These are phyloP conservation scores for Sciurus niger DNA, from an alignment of 2,113 vertebrate species.

Conservation along the genomic window DNA sequence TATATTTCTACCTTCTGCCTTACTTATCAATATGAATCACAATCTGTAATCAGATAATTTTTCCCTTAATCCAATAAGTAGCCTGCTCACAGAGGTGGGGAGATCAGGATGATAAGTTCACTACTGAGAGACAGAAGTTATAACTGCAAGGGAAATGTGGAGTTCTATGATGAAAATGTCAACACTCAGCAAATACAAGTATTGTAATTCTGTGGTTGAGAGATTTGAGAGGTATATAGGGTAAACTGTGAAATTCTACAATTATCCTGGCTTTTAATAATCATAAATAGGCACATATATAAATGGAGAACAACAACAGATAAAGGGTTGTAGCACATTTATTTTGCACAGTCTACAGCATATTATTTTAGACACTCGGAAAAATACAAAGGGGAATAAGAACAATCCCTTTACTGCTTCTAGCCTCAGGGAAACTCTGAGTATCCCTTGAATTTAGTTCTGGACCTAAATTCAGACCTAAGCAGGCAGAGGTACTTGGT, in stretches of 20 bases:
- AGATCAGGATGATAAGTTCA: not conserved
- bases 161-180: not conserved
- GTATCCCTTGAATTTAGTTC: not conserved
- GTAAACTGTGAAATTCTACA: constrained; percentile 30
- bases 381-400: not conserved
- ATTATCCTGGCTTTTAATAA: constrained; percentile 9
- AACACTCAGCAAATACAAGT: not conserved
- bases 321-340: not conserved
- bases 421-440: not conserved
- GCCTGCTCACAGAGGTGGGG: not conserved
- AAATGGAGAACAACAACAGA: not conserved
- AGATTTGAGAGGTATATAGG: not conserved
- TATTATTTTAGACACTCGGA: not conserved
- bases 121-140: not conserved
- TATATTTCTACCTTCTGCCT: not conserved
- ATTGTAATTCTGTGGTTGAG: not conserved
- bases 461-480: not conserved
- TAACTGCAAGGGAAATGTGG: not conserved
- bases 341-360: not conserved
- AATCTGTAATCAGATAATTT: not conserved
- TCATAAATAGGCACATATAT: not conserved
- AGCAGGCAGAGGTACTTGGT: not conserved
- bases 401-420: not conserved
- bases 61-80: not conserved
- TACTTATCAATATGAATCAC: not conserved